Evolutionary conservation across 2,888 invertebrate genomes (phyloP).

Genomic region (Eudemis profundana): DNA sequence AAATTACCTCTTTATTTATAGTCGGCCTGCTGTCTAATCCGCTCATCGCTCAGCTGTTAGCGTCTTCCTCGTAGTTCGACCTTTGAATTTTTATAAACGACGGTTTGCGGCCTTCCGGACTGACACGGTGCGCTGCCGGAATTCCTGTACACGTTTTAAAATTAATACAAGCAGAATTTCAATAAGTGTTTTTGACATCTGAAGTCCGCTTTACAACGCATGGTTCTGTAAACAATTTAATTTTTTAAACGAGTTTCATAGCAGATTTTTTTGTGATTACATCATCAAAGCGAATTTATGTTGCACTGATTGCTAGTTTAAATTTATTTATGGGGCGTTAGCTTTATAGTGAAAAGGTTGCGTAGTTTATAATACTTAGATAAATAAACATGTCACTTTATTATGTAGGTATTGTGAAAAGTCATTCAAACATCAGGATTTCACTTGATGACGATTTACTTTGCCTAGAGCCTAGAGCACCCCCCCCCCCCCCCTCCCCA

Average conservation of each 20-base stretch:
- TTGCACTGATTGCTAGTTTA: slow-evolving; percentile 26
- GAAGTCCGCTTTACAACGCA: slow-evolving; percentile 18
- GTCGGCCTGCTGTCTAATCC: slow-evolving; percentile 36
- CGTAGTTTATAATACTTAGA: neutral
- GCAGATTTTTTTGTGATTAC: slow-evolving; percentile 7
- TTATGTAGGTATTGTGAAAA: no score
- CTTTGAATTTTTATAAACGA: slow-evolving; percentile 58
- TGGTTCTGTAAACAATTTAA: slow-evolving; percentile 19
- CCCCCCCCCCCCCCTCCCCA: no score
- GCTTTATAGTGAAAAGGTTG: slow-evolving; percentile 10
- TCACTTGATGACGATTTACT: no score
- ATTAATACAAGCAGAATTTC: slow-evolving; percentile 25
- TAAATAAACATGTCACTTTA: no score
- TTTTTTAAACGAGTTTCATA: slow-evolving; percentile 7
- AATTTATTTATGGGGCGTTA: slow-evolving; percentile 22
- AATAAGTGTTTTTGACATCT: slow-evolving; percentile 37
- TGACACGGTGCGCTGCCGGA: slow-evolving; percentile 49
- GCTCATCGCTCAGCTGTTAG: slow-evolving; percentile 43
- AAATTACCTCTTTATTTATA: slow-evolving; percentile 38
- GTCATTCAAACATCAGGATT: no score
- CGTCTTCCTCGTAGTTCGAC: slow-evolving; percentile 50
- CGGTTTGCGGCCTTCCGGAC: slow-evolving; percentile 59
- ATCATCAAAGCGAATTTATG: slow-evolving; percentile 25
- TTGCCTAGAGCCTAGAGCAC: no score
- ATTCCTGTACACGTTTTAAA: slow-evolving; percentile 31